Base-by-base conservation (phyloP, 2,113 vertebrate genomes). In the Triplophysa siluroides region DNA sequence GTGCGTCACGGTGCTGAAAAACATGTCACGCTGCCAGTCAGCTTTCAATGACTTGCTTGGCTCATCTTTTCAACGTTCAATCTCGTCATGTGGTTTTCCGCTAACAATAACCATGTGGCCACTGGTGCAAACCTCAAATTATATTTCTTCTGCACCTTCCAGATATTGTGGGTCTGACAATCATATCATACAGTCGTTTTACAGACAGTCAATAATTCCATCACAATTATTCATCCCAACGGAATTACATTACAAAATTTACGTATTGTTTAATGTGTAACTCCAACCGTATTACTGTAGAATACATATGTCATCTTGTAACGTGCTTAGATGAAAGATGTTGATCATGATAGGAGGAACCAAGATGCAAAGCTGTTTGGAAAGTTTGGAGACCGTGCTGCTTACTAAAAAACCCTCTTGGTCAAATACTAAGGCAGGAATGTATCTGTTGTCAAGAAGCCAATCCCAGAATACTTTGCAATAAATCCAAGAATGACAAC, bases 1-100 rank as follows among this genome's bases (percentile, higher is more conserved):
- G 29, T 66, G 66, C 78, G 62, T 77, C 78, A 84, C 41, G 47
- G 18, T 1, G 12, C 63, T 45, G 38, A 78, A 81, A 78, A 84
- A 71, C 75, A 81, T n/a, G 4, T 29, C 16, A 12, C 0, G 8
- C 11, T 68, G 68, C 74, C 78, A 83, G 21, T 21, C 52, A 26
- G 63, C 52, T 67, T 78, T 82, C 63, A 70, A 50, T 68, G 33
- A 60, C 54, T 78, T 43, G 16, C 65, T 45, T 12, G 23, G 68
- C 38, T 78, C 78, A 67, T 61, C 58, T 76, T 54, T 79, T 78
- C 43, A 76, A 29, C 33, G 67, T 50, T 65, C 14, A 18, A 13
- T 50, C 43, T 74, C 52, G 72, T 47, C 38, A 79, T 14, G 19
- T 85, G 83, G 81, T 29, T 75, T 75, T 75, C 41, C 38, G 47